Percentiles rank a stretch among this genome's conserved stretches.
phyloP scores from a whole-genome alignment of 2,113 vertebrate genomes.

The Shinisaurus crocodilurus region DNA sequence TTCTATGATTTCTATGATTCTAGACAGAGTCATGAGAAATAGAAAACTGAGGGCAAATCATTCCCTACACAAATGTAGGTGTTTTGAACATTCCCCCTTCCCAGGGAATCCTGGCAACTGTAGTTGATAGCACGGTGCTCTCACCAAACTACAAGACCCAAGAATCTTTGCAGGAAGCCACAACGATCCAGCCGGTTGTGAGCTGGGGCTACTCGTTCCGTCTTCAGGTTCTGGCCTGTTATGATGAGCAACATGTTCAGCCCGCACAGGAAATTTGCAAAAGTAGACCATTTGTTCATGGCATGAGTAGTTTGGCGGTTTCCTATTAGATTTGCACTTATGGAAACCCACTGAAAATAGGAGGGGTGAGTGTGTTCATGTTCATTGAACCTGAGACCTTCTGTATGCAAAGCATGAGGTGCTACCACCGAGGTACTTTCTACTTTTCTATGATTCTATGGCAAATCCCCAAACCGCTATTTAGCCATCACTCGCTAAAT shows the following conservation, averaged over 20 bases:
- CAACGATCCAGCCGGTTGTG: not conserved
- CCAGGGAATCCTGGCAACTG: not conserved
- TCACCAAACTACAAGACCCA: not conserved
- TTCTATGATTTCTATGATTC: too few species aligned
- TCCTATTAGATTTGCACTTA: not conserved
- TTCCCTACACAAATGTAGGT: not conserved
- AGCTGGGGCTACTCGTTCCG: not conserved
- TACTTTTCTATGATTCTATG: too few species aligned
- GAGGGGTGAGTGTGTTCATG: not conserved
- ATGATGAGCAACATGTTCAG: not conserved
- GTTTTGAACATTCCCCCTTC: not conserved
- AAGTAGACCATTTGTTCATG: not conserved
- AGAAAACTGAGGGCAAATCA: not conserved
- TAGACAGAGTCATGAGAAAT: not conserved
- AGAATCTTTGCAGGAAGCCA: not conserved
- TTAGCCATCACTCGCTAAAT: too few species aligned
- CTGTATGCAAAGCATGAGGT: too few species aligned
- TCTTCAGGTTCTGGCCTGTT: not conserved
- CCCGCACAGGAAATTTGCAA: not conserved
- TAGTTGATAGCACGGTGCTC: not conserved
- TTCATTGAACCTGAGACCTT: not conserved
- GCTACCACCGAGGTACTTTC: too few species aligned
- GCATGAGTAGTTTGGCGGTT: not conserved
- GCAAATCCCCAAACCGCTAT: too few species aligned
- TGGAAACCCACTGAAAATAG: not conserved